phyloP scores from a whole-genome alignment of 2,113 vertebrate genomes.

The Rutilus rutilus region DNA sequence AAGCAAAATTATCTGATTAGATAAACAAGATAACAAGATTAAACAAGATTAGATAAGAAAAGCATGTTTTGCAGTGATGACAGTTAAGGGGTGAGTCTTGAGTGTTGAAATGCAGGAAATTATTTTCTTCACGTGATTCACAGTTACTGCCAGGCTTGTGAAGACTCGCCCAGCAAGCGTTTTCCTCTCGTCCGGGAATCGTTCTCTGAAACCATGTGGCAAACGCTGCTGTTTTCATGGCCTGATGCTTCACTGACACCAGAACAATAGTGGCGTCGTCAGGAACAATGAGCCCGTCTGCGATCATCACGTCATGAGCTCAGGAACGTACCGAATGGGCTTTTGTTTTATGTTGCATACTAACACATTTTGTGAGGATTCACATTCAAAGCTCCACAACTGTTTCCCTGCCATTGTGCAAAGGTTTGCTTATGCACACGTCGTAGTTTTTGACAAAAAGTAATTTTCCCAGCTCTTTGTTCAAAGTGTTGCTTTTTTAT shows the following conservation, averaged over 20 bases:
- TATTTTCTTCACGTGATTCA: not conserved
- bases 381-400: not conserved
- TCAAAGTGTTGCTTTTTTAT: too few relatives aligned
- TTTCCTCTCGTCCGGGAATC: slow-evolving; percentile 32
- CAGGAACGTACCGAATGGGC: not conserved
- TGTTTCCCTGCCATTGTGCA: too few relatives aligned
- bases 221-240: not conserved
- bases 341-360: not conserved
- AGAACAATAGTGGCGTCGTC: not conserved
- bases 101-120: not conserved
- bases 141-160: not conserved
- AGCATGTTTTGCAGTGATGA: too few relatives aligned
- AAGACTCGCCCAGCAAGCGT: slow-evolving; percentile 61
- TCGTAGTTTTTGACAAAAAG: too few relatives aligned
- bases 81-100: too few relatives aligned
- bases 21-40: too few relatives aligned
- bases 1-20: too few relatives aligned
- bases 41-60: too few relatives aligned
- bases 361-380: not conserved
- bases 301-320: not conserved
- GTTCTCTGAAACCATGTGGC: not conserved
- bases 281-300: not conserved
- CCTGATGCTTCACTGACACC: not conserved
- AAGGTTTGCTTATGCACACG: too few relatives aligned
- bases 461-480: too few relatives aligned